These are phyloP conservation scores for Tachycineta bicolor DNA, from an alignment of 2,113 vertebrate species.

Conservation along the genomic window DNA sequence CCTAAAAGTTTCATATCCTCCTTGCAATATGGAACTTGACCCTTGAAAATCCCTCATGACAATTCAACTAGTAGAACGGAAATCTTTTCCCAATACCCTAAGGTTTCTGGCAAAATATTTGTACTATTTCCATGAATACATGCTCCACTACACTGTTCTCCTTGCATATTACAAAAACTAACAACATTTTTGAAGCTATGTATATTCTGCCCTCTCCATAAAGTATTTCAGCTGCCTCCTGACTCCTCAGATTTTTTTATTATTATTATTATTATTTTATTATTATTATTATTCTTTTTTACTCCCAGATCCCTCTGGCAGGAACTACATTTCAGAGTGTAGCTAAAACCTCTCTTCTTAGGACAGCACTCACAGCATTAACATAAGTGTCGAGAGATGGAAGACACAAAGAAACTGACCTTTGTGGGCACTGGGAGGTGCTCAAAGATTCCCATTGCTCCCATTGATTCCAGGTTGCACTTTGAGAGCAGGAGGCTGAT, in stretches of 20 bases:
- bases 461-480: background rate
- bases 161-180: conserved; percentile 17
- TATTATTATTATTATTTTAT: no score
- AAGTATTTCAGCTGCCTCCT: conserved; percentile 17
- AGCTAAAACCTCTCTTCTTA: background rate
- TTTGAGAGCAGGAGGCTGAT: background rate
- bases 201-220: conserved; percentile 4
- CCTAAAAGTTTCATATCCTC: conserved; percentile 65
- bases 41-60: conserved; percentile 63
- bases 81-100: conserved; percentile 54
- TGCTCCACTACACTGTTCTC: background rate
- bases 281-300: no score
- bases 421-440: background rate
- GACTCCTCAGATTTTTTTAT: background rate
- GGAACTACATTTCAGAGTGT: background rate
- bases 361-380: background rate
- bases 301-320: background rate
- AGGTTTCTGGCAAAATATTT: conserved; percentile 54
- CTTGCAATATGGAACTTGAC: conserved; percentile 56
- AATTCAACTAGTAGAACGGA: conserved; percentile 56
- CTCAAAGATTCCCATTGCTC: background rate
- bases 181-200: conserved; percentile 8
- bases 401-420: background rate
- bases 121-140: conserved; percentile 45
- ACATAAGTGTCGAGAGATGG: background rate